Conservation (phyloP, 2,797 vertebrate species). For the Diplodus puntazzo region DNA sequence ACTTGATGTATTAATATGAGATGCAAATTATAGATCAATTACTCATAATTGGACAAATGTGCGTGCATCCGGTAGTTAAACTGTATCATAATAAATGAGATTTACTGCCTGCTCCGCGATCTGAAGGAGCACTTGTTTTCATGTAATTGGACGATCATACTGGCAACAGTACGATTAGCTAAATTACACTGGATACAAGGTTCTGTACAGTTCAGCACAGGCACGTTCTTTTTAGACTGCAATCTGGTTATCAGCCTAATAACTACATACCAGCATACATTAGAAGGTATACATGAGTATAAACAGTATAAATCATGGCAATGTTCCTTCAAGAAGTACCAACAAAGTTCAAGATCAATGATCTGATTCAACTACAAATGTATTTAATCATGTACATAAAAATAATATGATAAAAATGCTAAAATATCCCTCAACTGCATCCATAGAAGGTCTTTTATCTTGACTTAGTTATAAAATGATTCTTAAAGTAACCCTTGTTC, state of each 20-base stretch:
- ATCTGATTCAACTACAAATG: neutral
- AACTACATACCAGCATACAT: constrained; percentile 18
- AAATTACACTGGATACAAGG: constrained; percentile 58
- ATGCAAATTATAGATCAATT: constrained; percentile 67
- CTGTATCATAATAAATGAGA: constrained; percentile 53
- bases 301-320: constrained; percentile 5
- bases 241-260: constrained; percentile 34
- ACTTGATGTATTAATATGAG: constrained; percentile 65
- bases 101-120: constrained; percentile 36
- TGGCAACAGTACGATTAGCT: constrained; percentile 54
- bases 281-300: constrained; percentile 11
- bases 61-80: constrained; percentile 47
- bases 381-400: neutral
- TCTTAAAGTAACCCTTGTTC: constrained; percentile 58
- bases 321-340: neutral
- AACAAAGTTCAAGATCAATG: neutral
- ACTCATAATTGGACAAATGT: constrained; percentile 65
- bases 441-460: neutral
- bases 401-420: constrained; percentile 1
- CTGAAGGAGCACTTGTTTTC: constrained; percentile 62
- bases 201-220: constrained; percentile 44
- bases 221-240: constrained; percentile 32
- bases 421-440: neutral
- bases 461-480: neutral
- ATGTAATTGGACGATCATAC: constrained; percentile 37